phyloP scores from a whole-genome alignment of 2,888 invertebrate genomes.

The Eupithecia abbreviata region DNA sequence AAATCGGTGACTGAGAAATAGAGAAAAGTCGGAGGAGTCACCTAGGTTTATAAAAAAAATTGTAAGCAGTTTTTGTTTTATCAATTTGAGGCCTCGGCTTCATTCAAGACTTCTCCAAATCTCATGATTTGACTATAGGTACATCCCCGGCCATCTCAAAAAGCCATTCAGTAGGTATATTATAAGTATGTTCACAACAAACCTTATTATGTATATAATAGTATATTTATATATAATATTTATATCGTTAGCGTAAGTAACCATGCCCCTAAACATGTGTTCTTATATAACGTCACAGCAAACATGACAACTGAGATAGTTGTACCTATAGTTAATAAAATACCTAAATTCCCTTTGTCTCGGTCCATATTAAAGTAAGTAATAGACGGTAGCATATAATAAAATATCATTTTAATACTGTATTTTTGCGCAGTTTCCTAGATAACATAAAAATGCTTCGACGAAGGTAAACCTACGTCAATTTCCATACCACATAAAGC shows the following conservation, averaged over 20 bases:
- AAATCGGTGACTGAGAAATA: not conserved
- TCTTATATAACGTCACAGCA: not conserved
- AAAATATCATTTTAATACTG: slow-evolving; percentile 15
- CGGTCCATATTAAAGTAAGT: slow-evolving; percentile 21
- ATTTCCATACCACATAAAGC: not conserved
- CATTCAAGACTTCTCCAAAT: not conserved
- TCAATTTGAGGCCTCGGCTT: not conserved
- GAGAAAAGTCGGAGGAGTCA: not conserved
- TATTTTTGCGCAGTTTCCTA: slow-evolving; percentile 24
- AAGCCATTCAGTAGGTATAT: not conserved
- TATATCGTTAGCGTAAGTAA: not conserved
- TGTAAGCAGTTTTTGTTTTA: not conserved
- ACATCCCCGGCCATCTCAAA: not conserved
- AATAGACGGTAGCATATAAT: slow-evolving; percentile 13
- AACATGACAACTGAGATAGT: slow-evolving; percentile 5
- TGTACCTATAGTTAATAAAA: not conserved
- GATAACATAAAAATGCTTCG: slow-evolving; percentile 13
- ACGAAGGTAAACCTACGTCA: slow-evolving; percentile 11
- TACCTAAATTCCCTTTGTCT: slow-evolving; percentile 26
- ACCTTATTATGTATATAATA: not conserved
- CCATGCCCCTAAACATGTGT: not conserved
- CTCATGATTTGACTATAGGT: not conserved
- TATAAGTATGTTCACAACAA: not conserved
- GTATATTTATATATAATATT: not conserved
- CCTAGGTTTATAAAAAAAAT: not conserved